Percentiles rank a stretch among this genome's conserved stretches.
These are phyloP conservation scores for Lagenorhynchus albirostris DNA, from an alignment of 2,113 vertebrate genomes.

Conservation along the genomic window DNA sequence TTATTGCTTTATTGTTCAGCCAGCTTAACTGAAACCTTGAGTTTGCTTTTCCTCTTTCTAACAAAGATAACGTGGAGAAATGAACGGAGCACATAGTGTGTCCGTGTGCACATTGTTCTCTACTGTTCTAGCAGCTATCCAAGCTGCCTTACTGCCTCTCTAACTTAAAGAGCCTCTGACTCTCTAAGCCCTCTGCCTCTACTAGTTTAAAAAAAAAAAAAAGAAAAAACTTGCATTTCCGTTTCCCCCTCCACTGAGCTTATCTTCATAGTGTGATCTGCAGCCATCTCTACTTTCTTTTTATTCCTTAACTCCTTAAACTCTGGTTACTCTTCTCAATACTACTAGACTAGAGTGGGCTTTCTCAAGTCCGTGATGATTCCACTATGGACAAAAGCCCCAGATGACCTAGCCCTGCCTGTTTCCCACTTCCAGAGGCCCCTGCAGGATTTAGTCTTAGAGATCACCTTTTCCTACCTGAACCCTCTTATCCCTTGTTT, in stretches of 20 bases:
- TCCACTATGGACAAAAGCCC: not conserved
- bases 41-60: constrained; percentile 25
- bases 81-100: not conserved
- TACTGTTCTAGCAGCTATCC: not conserved
- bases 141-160: not conserved
- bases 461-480: not conserved
- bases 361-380: not conserved
- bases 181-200: not conserved
- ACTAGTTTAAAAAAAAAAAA: not conserved
- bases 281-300: not conserved
- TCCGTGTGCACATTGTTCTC: not conserved
- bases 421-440: not conserved
- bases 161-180: not conserved
- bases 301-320: not conserved
- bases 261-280: not conserved
- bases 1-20: constrained; percentile 19
- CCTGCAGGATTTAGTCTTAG: not conserved
- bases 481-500: not conserved
- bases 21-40: constrained; percentile 14
- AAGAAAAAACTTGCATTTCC: not conserved
- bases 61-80: not conserved
- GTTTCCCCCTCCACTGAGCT: not conserved
- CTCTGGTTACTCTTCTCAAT: not conserved
- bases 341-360: not conserved
- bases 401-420: not conserved